Percentiles rank a stretch among this genome's conserved stretches.
These are phyloP conservation scores for Phaethornis superciliosus DNA, from an alignment of 2,113 vertebrate species.

Conservation along the genomic window DNA sequence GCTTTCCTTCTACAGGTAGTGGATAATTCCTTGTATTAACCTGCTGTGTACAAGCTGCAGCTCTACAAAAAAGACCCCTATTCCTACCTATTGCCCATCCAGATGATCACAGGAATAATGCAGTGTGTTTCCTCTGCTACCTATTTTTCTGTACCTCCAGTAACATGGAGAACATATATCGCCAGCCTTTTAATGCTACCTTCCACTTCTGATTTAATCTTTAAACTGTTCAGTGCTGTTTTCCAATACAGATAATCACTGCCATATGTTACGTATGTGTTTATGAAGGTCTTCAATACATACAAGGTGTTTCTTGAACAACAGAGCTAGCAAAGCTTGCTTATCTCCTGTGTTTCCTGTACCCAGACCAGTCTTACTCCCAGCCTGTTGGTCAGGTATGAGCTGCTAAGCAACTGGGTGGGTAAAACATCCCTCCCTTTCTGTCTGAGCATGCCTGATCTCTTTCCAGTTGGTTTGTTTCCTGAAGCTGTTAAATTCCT, in stretches of 20 bases:
- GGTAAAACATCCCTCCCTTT: background rate
- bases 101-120: background rate
- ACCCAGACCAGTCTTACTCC: background rate
- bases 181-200: background rate
- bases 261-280: background rate
- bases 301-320: background rate
- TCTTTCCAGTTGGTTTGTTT: background rate
- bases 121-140: too few relatives aligned
- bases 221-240: background rate
- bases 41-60: background rate
- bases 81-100: background rate
- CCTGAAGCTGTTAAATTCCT: background rate
- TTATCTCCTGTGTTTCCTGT: background rate
- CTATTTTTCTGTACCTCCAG: background rate
- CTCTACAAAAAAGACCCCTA: background rate
- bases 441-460: background rate
- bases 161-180: background rate
- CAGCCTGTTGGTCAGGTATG: fast-evolving
- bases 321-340: background rate
- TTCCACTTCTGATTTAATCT: background rate
- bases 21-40: background rate
- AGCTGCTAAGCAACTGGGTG: too few relatives aligned
- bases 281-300: background rate
- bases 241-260: background rate
- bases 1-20: background rate